Evolutionary conservation across 2,888 invertebrate species (phyloP).

Genomic region (Peribatodes rhomboidaria): DNA sequence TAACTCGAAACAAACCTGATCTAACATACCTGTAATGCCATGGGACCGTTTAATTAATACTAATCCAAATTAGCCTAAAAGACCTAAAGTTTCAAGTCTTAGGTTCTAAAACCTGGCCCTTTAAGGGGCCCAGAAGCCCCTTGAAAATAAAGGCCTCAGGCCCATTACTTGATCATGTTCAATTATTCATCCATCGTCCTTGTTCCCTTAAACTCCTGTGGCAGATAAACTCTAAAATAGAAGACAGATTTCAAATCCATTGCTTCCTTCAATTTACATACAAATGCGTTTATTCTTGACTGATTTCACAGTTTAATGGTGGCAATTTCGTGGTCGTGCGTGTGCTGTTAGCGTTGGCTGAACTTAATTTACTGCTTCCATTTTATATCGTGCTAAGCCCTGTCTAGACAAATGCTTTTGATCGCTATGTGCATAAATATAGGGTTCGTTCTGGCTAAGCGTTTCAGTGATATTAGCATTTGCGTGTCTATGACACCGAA

Average conservation of each 20-base stretch:
- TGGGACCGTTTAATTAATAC: too few species aligned
- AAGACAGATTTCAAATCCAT: neutral
- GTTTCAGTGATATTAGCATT: conserved; percentile 11
- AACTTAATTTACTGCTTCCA: conserved; percentile 29
- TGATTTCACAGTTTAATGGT: conserved; percentile 6
- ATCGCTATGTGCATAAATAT: neutral
- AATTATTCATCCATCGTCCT: too few species aligned
- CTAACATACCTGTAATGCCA: too few species aligned
- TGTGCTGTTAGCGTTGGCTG: conserved; percentile 15
- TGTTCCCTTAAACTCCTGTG: neutral
- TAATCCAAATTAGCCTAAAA: too few species aligned
- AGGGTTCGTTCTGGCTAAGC: neutral
- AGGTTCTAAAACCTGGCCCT: too few species aligned
- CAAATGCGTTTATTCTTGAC: neutral
- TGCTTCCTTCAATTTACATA: neutral
- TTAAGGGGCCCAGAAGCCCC: too few species aligned
- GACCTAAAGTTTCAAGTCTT: too few species aligned
- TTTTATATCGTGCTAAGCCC: conserved; percentile 16
- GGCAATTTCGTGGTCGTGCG: conserved; percentile 20
- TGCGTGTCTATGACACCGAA: conserved; percentile 38
- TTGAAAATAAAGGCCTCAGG: too few species aligned
- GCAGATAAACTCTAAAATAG: neutral
- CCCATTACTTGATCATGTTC: too few species aligned
- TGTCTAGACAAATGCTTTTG: neutral
- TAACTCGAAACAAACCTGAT: too few species aligned